phyloP scores from a whole-genome alignment of 2,113 vertebrate species.

The Galeopterus variegatus region DNA sequence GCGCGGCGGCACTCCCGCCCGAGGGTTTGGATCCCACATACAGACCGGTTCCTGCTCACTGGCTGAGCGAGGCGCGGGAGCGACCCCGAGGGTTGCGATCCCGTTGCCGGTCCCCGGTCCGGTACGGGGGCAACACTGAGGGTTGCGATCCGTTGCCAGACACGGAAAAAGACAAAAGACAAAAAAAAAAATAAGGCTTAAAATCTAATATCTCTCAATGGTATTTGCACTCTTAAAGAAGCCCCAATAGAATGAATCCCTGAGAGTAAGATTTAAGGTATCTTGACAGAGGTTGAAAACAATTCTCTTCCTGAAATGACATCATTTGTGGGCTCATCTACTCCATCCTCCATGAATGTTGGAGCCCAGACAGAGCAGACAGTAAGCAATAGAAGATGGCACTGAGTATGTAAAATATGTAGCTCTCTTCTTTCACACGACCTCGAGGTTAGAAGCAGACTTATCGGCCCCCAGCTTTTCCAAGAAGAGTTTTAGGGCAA shows the following conservation, averaged over 20 bases:
- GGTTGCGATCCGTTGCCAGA: too few relatives aligned
- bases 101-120: too few relatives aligned
- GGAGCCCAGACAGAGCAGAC: neutral
- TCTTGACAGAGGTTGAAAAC: conserved; percentile 52
- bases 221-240: conserved; percentile 34
- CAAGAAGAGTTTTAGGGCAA: neutral
- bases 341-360: neutral
- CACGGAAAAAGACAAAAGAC: too few relatives aligned
- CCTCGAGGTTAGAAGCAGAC: neutral
- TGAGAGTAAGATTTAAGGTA: conserved; percentile 17
- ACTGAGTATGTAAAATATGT: neutral
- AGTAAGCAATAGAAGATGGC: neutral
- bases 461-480: neutral
- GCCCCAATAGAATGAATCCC: neutral
- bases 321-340: neutral
- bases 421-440: neutral
- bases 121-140: too few relatives aligned
- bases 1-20: too few relatives aligned
- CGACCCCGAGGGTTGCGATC: too few relatives aligned
- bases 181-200: neutral
- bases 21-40: too few relatives aligned
- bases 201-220: conserved; percentile 25
- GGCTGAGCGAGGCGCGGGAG: too few relatives aligned
- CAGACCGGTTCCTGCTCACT: too few relatives aligned
- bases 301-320: conserved; percentile 40